Percentiles rank a stretch among this genome's conserved stretches.
Evolutionary conservation across 2,797 vertebrate species (phyloP).

Genomic region (Chloroceryle amazona): DNA sequence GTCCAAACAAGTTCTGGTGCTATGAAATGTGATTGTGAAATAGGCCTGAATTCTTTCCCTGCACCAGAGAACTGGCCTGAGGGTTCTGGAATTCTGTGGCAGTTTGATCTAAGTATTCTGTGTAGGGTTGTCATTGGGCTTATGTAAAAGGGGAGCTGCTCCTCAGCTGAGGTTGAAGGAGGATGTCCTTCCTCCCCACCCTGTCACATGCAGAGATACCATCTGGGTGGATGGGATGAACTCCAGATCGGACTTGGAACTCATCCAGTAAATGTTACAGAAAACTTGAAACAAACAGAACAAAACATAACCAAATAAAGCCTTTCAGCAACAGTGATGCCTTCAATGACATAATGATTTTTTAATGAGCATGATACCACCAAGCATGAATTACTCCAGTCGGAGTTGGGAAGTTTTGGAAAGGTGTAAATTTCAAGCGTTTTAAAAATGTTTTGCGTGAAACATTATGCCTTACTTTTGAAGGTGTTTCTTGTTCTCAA

Average conservation of each 20-base stretch:
- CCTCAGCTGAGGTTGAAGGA: not conserved
- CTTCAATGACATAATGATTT: fast-evolving
- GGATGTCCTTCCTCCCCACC: not conserved
- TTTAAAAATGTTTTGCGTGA: not conserved
- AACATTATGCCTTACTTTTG: not conserved
- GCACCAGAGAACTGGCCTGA: not conserved
- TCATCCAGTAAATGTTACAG: not conserved
- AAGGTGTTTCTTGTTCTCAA: not conserved
- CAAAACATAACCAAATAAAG: not conserved
- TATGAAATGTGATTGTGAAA: not conserved
- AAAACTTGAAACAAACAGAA: not conserved
- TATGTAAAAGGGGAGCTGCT: not conserved
- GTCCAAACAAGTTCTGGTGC: not conserved
- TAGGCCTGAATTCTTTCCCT: no score
- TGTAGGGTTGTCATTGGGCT: not conserved
- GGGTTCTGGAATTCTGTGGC: not conserved
- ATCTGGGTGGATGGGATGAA: not conserved
- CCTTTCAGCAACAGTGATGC: not conserved
- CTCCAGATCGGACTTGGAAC: not conserved
- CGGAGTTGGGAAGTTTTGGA: not conserved
- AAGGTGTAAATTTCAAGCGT: not conserved
- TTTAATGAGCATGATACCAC: not conserved
- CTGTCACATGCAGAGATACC: not conserved
- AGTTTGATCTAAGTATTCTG: not conserved
- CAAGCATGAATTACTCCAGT: not conserved